Evolutionary conservation across 2,113 vertebrate genomes (phyloP).

Genomic region (Labeo catla): DNA sequence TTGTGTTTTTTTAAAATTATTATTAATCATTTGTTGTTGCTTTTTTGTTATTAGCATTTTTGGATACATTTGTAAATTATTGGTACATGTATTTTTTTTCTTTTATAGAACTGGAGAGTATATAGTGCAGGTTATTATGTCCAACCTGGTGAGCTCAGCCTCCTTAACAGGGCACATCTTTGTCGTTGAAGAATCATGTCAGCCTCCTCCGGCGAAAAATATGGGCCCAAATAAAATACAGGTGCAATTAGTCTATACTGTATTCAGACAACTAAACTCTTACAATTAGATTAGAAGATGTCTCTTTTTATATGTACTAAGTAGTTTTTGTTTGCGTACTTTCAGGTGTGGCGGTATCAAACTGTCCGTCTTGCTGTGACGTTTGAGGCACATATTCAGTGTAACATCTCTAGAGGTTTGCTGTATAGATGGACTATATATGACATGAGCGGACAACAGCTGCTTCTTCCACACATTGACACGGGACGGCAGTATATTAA

Average conservation of each 20-base stretch:
- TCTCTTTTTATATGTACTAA: neutral
- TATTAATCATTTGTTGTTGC: neutral
- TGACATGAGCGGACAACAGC: conserved; percentile 55
- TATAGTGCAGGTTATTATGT: conserved; percentile 71
- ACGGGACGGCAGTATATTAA: conserved; percentile 68
- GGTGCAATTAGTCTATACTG: conserved; percentile 36
- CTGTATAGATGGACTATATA: conserved; percentile 78
- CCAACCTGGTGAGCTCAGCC: conserved; percentile 78
- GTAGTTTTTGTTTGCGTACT: neutral
- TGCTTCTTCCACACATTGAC: conserved; percentile 65
- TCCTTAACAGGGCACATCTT: conserved; percentile 77
- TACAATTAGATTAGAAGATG: neutral
- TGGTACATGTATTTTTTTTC: neutral
- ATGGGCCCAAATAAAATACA: conserved; percentile 79
- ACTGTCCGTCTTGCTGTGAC: conserved; percentile 75
- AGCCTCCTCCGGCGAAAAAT: conserved; percentile 81
- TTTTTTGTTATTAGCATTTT: neutral
- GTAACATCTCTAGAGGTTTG: conserved; percentile 74
- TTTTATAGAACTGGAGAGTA: conserved; percentile 79
- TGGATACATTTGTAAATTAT: neutral
- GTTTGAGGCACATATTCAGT: conserved; percentile 75
- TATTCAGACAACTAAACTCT: neutral
- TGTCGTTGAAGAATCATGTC: conserved; percentile 75
- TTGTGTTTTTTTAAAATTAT: neutral
- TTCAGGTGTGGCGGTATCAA: conserved; percentile 76